phyloP scores from a whole-genome alignment of 2,797 vertebrate genomes.

The Scolopax rusticola region DNA sequence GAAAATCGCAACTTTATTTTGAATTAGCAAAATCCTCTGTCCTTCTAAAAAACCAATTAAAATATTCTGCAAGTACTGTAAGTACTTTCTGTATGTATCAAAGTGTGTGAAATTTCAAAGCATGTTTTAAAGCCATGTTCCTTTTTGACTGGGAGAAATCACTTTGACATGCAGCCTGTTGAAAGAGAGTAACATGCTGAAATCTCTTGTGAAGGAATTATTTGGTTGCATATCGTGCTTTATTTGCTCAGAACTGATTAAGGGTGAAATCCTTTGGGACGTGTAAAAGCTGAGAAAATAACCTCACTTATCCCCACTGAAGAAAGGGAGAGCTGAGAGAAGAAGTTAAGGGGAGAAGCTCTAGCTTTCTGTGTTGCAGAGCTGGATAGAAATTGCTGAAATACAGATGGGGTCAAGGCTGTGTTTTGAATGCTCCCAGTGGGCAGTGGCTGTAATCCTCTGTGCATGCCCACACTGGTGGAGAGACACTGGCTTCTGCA shows the following conservation, averaged over 20 bases:
- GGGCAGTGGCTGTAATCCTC: rapidly evolving
- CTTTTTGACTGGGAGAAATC: not conserved
- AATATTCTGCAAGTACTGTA: not conserved
- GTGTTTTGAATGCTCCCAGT: not conserved
- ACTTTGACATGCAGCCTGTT: not conserved
- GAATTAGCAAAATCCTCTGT: not conserved
- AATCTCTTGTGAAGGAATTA: not conserved
- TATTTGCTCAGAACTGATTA: slow-evolving; percentile 22
- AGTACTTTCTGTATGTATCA: not conserved
- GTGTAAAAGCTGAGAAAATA: not conserved
- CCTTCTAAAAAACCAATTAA: not conserved
- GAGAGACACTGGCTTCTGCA: not conserved
- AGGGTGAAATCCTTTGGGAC: not conserved
- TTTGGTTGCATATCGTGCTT: not conserved
- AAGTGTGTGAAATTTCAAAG: slow-evolving; percentile 16
- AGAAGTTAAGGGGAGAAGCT: not conserved
- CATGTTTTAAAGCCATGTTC: not conserved
- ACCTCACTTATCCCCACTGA: not conserved
- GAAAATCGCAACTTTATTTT: not conserved
- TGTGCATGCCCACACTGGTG: not conserved
- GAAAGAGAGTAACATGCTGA: not conserved
- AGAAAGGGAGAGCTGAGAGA: not conserved
- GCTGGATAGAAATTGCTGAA: not conserved
- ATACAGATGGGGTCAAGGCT: not conserved
- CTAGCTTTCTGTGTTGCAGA: not conserved